These are phyloP conservation scores for Arremon aurantiirostris DNA, from an alignment of 2,797 vertebrate genomes.

Conservation along the genomic window DNA sequence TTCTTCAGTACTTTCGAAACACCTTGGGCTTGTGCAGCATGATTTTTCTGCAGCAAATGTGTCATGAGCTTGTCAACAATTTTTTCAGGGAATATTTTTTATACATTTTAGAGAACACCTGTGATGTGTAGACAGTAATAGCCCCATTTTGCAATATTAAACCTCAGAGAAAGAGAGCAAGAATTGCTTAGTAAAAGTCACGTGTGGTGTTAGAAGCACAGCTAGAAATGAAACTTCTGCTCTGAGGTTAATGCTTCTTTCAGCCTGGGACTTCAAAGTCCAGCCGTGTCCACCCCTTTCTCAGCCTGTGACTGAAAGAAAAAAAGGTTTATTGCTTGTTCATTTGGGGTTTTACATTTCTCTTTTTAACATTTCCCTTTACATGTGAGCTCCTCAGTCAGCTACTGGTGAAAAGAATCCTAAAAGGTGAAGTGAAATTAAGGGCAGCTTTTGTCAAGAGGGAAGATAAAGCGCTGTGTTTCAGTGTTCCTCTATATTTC, in stretches of 20 bases:
- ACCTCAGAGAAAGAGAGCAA: not conserved
- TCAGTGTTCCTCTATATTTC: not conserved
- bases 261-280: constrained; percentile 1
- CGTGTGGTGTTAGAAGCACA: not conserved
- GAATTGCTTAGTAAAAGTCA: not conserved
- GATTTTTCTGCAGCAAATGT: not conserved
- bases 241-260: not conserved
- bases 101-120: not conserved
- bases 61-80: not conserved
- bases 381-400: not conserved
- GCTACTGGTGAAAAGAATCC: not conserved
- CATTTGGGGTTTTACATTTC: not conserved
- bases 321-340: not conserved
- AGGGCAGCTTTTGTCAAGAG: not conserved
- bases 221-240: not conserved
- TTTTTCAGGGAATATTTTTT: not conserved
- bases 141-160: not conserved
- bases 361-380: not conserved
- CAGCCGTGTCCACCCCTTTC: not conserved
- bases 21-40: not conserved
- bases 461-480: not conserved
- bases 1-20: not conserved
- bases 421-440: not conserved
- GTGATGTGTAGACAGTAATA: not conserved
- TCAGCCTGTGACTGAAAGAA: not conserved